Evolutionary conservation across 2,797 vertebrate species (phyloP).

Genomic region (Orientallactaga sibirica): DNA sequence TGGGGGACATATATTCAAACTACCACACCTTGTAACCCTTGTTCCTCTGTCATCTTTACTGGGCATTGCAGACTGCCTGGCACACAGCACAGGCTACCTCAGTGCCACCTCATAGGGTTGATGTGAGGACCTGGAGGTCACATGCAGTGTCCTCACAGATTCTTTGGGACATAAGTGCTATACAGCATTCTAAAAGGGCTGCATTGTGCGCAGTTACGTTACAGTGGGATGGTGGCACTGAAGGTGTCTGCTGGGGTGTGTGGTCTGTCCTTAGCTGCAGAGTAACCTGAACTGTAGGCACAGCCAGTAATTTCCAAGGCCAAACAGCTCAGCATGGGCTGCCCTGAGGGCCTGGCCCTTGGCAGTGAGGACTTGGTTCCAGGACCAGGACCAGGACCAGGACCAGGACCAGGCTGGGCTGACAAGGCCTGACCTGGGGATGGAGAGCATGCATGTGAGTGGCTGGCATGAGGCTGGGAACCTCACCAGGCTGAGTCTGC

Average conservation of each 20-base stretch:
- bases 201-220: accelerated
- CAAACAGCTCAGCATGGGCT: too few relatives aligned
- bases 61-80: too few relatives aligned
- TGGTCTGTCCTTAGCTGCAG: conserved; percentile 41
- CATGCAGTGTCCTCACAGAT: background rate
- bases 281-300: background rate
- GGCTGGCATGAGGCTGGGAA: background rate
- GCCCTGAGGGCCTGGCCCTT: background rate
- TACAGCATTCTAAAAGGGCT: background rate
- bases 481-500: background rate
- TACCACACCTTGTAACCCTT: too few relatives aligned
- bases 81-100: background rate
- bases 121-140: too few relatives aligned
- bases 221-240: background rate
- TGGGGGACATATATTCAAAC: too few relatives aligned
- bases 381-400: too few relatives aligned
- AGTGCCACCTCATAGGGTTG: accelerated
- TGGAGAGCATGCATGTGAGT: background rate
- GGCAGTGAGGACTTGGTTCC: too few relatives aligned
- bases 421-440: background rate
- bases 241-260: too few relatives aligned
- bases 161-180: background rate
- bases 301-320: conserved; percentile 43
- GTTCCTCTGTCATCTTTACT: background rate
- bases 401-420: background rate